phyloP scores from a whole-genome alignment of 2,888 invertebrate species.

The Rhorus exstirpatorius region DNA sequence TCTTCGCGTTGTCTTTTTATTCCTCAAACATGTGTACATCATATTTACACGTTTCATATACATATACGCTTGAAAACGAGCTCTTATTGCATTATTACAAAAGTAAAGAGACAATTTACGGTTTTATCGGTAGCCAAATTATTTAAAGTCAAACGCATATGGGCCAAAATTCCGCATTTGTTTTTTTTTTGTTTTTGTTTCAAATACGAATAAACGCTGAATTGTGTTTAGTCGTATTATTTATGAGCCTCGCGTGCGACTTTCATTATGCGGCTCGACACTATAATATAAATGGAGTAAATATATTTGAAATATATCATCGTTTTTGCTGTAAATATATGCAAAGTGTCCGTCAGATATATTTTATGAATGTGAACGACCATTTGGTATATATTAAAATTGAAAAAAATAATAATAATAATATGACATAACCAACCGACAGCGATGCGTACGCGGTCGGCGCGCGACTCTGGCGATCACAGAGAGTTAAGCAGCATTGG shows the following conservation, averaged over 20 bases:
- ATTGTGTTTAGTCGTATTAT: slow-evolving; percentile 20
- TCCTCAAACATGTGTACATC: neutral
- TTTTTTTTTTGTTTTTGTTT: slow-evolving; percentile 14
- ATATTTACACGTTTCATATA: neutral
- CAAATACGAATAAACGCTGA: neutral
- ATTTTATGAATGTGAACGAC: neutral
- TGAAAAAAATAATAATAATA: too few species aligned
- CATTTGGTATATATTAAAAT: too few species aligned
- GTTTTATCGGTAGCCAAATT: slow-evolving; percentile 41
- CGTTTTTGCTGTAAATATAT: too few species aligned
- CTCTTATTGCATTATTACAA: slow-evolving; percentile 14
- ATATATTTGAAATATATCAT: neutral
- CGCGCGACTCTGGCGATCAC: too few species aligned
- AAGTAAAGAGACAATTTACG: slow-evolving; percentile 39
- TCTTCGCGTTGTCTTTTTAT: slow-evolving; percentile 8
- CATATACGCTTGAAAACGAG: slow-evolving; percentile 4
- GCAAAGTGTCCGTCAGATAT: too few species aligned
- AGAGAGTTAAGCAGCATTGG: too few species aligned
- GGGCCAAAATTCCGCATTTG: slow-evolving; percentile 3
- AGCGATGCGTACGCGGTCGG: too few species aligned
- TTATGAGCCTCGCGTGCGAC: slow-evolving; percentile 48
- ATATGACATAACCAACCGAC: too few species aligned
- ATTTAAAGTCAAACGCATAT: slow-evolving; percentile 15
- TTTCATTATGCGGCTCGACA: slow-evolving; percentile 8
- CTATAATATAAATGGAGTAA: slow-evolving; percentile 9